A percentile compares a stretch with the other conserved stretches of the same genome.
Conservation (phyloP, 2,888 invertebrate species). For the Azorinus chamasolen region DNA sequence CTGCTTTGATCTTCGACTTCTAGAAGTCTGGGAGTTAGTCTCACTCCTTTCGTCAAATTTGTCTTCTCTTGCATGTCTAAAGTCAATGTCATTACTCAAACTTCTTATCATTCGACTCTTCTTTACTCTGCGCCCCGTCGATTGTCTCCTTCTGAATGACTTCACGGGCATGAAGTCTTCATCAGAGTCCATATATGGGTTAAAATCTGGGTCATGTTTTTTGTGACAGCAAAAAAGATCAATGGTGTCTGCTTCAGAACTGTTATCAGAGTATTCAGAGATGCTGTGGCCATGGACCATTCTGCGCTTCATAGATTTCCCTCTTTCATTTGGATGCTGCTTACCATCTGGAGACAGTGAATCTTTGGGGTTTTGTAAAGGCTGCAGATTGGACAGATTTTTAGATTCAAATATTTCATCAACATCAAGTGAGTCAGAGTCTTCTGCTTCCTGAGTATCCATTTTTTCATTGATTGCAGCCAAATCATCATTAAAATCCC, state of each 20-base stretch:
- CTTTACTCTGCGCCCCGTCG: neutral
- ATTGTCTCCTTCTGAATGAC: neutral
- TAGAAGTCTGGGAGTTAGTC: constrained; percentile 16
- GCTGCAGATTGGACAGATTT: constrained; percentile 43
- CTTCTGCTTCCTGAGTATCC: constrained; percentile 50
- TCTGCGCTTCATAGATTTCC: constrained; percentile 19
- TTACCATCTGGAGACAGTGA: constrained; percentile 11
- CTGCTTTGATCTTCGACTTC: constrained; percentile 42
- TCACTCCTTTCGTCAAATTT: constrained; percentile 3
- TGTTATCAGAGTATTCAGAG: constrained; percentile 23
- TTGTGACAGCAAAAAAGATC: constrained; percentile 6
- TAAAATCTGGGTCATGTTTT: constrained; percentile 44
- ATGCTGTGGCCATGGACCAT: constrained; percentile 29
- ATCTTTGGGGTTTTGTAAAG: constrained; percentile 12
- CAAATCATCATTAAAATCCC: constrained; percentile 46
- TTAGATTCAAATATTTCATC: constrained; percentile 53
- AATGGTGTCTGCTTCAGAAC: constrained; percentile 34
- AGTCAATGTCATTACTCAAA: neutral
- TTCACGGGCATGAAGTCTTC: constrained; percentile 37
- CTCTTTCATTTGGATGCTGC: constrained; percentile 37
- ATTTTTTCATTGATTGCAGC: constrained; percentile 58
- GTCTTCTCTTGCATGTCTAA: neutral
- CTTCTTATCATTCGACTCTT: neutral
- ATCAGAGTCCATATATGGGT: constrained; percentile 42
- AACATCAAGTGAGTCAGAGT: constrained; percentile 46